Percentiles rank a stretch among this genome's conserved stretches.
Evolutionary conservation across 1,140 invertebrate genomes (phyloP).

Genomic region (Monochamus saltuarius): DNA sequence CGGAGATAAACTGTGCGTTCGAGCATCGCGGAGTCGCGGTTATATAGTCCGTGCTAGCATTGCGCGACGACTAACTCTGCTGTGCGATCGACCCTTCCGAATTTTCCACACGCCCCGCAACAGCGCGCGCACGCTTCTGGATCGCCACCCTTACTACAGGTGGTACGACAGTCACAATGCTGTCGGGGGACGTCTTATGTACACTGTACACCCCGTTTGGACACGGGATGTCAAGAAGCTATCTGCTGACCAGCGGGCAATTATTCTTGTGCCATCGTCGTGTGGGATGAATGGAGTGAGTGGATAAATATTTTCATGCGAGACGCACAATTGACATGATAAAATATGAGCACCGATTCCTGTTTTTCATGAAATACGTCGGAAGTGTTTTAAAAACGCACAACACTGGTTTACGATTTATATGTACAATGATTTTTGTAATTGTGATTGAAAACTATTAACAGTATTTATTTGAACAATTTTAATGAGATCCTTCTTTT

Average conservation of each 20-base stretch:
- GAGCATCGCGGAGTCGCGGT: slow-evolving; percentile 33
- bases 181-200: not conserved
- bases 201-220: slow-evolving; percentile 18
- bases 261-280: no score
- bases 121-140: slow-evolving; percentile 28
- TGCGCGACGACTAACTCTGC: slow-evolving; percentile 42
- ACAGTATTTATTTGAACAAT: no score
- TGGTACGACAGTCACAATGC: slow-evolving; percentile 33
- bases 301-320: no score
- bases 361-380: no score
- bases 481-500: no score
- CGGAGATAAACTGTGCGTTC: slow-evolving; percentile 34
- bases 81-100: slow-evolving; percentile 44
- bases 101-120: slow-evolving; percentile 35
- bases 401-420: no score
- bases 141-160: slow-evolving; percentile 39
- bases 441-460: no score
- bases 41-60: slow-evolving; percentile 47
- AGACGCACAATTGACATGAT: no score
- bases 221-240: slow-evolving; percentile 20
- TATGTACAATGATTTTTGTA: no score
- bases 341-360: no score
- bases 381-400: no score
- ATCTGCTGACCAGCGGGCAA: not conserved
- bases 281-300: no score